Evolutionary conservation across 2,888 invertebrate genomes (phyloP), one percentile per base, ranked within the genome.

Genomic region (Aethes cnicana): DNA sequence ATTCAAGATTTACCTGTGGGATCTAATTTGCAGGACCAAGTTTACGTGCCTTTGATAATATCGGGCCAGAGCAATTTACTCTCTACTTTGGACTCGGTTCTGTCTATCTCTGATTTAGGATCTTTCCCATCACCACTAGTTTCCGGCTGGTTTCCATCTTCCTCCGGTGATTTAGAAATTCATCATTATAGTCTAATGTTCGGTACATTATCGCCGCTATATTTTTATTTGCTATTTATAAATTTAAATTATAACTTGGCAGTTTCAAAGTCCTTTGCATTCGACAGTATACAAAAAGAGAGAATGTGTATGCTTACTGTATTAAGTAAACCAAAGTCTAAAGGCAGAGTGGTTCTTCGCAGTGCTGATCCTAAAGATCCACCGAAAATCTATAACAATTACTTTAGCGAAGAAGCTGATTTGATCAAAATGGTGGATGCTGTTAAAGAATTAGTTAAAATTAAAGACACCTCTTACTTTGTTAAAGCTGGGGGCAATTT

Each of bases 341-440:
- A n/a, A 14, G 47, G 47, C 1, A 30, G 30, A 23, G 39, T 47
- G 21, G 32, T 33, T 33, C 25, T 48, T n/a, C 32, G 41, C 5
- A 48, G 48, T 12, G 1, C 25, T 0, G 18, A 48, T 9, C 48
- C 48, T 1, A n/a, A 2, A 0, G 48, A 48, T 23, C 12, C 85
- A 30, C 93, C 93, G 0, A 62, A 81, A 23, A 90, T 94, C 33
- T 75, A 90, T 56, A 81, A 92, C 1, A 92, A 92, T 59, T 93
- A 92, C 65, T 74, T 93, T n/a, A 68, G 76, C 0, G 77, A 90
- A 3, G 72, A 78, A 7, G 66, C 82, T 23, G 93, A 93, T 60
- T 53, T 84, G 0, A 62, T 77, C 7, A 79, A 75, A 1, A 58
- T 87, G 20, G 56, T 76, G 2, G 67, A 77, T 33, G 81, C 73